Evolutionary conservation across 2,888 invertebrate genomes (phyloP), one percentile per base, ranked within the genome.

Genomic region (Tachina fera): DNA sequence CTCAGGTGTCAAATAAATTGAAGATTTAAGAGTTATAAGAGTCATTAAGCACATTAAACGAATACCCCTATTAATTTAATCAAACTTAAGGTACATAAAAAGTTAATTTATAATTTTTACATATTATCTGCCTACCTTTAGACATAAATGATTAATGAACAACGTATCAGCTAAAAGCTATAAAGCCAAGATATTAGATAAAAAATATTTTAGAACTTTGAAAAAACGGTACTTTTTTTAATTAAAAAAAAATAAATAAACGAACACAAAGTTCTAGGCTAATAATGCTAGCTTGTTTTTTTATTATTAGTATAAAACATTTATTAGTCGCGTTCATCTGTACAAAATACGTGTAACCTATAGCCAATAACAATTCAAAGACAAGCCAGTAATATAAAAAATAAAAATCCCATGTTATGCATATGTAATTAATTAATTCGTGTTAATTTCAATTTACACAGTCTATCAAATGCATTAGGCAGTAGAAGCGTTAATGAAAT

Each of bases 401-500:
- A 60, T n/a, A 72, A 60, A 74, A 81, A 56, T 68, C 63, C 60
- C 71, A 84, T 84, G 83, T 83, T 86, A 88, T 91, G 91, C 89
- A 91, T 91, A 90, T 87, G 88, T 90, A 91, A 90, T 90, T 90
- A 90, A 91, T 90, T 91, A 90, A 91, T 90, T 90, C 88, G 88
- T 88, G 86, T 88, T 88, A 86, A 87, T 88, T 88, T 87, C 79
- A 87, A 84, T 88, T 87, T 83, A 67, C 71, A 80, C 67, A 76
- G 80, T 79, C 65, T 61, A 76, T 71, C 70, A 63, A 74, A 77
- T 70, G 67, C 45, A 11, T 31, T 31, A 31, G 31, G 65, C 31
- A 53, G 45, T 41, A 8, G 49, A 16, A 51, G 13, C 41, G 47
- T 19, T 45, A 14, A 43, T 60, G 13, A 14, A 47, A 45, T 68